A percentile compares a stretch with the other conserved stretches of the same genome.
These are phyloP conservation scores for Rotaria socialis DNA, from an alignment of 2,888 invertebrate genomes.

Conservation along the genomic window DNA sequence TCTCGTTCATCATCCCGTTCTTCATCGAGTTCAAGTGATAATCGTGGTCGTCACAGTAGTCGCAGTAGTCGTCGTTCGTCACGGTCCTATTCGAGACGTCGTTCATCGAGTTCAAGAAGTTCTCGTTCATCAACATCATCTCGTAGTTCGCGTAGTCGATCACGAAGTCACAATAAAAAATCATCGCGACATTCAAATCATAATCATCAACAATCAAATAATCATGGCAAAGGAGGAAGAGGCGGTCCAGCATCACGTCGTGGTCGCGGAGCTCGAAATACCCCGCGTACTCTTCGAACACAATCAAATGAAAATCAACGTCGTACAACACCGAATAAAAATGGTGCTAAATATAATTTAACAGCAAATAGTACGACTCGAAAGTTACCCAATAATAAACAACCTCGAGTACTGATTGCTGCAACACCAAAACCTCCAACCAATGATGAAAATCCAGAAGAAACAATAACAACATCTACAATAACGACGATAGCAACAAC, in stretches of 20 bases:
- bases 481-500: no score
- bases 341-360: neutral
- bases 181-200: neutral
- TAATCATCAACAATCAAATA: neutral
- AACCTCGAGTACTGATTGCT: neutral
- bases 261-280: neutral
- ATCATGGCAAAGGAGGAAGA: neutral
- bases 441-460: neutral
- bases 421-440: neutral
- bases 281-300: neutral
- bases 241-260: neutral
- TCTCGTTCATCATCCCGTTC: neutral
- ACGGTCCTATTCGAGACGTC: neutral
- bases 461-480: neutral
- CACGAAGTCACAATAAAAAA: neutral
- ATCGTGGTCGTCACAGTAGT: neutral
- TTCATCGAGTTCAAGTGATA: constrained; percentile 1
- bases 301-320: neutral
- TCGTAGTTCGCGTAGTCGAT: neutral
- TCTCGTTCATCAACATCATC: constrained; percentile 15
- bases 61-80: neutral
- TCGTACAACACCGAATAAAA: neutral
- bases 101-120: constrained; percentile 11
- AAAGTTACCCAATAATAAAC: constrained; percentile 21
- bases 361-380: neutral